Percentiles rank a stretch among this genome's conserved stretches.
phyloP scores from a whole-genome alignment of 2,797 vertebrate species.

The Xenops minutus region DNA sequence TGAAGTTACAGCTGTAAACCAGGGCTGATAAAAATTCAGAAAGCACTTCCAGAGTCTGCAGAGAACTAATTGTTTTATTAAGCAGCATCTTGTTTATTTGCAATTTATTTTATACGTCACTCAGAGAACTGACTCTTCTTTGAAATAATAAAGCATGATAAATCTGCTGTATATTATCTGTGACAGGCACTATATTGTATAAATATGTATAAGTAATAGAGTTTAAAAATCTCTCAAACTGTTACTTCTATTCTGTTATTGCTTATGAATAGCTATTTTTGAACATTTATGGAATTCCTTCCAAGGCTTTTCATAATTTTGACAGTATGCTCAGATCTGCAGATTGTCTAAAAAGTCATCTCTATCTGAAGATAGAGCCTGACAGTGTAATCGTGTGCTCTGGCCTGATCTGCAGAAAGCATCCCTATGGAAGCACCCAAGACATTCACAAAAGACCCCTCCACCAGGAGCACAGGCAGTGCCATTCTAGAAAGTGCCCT shows the following conservation, averaged over 20 bases:
- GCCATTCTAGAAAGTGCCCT: not conserved
- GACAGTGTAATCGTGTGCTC: constrained; percentile 22
- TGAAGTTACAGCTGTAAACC: constrained; percentile 81
- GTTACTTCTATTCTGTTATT: constrained; percentile 69
- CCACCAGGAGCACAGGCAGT: not conserved
- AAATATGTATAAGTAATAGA: constrained; percentile 70
- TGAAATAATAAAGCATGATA: constrained; percentile 56
- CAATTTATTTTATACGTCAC: constrained; percentile 68
- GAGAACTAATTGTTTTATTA: constrained; percentile 80
- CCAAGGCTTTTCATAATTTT: constrained; percentile 74
- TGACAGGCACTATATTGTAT: constrained; percentile 61
- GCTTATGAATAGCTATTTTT: constrained; percentile 70
- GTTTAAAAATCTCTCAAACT: constrained; percentile 67
- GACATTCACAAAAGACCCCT: not conserved
- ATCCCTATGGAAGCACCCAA: not conserved
- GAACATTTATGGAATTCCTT: constrained; percentile 70
- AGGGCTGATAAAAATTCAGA: constrained; percentile 74
- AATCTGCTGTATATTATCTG: constrained; percentile 53
- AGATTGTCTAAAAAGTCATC: constrained; percentile 70
- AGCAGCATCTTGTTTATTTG: constrained; percentile 74
- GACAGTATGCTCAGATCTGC: constrained; percentile 68
- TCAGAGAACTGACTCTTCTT: constrained; percentile 40
- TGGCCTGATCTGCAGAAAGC: constrained; percentile 36
- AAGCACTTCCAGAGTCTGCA: constrained; percentile 55
- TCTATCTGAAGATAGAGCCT: constrained; percentile 52